phyloP scores from a whole-genome alignment of 2,888 invertebrate genomes.

The Drosophila anceps region DNA sequence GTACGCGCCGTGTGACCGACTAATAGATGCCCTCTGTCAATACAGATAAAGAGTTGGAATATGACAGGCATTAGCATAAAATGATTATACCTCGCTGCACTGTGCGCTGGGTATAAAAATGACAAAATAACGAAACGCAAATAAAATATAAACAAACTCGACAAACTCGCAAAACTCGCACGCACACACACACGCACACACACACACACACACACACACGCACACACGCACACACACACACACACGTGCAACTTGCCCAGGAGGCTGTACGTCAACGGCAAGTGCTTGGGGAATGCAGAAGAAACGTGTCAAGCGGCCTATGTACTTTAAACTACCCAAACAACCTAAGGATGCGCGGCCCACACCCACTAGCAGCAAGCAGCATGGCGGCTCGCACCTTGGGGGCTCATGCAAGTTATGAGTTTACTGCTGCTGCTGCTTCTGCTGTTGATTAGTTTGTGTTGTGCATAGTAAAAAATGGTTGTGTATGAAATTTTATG shows the following conservation, averaged over 20 bases:
- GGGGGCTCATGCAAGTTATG: conserved; percentile 52
- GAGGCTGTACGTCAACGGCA: conserved; percentile 51
- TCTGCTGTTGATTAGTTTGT: conserved; percentile 57
- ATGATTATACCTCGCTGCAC: neutral
- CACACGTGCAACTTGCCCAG: conserved; percentile 39
- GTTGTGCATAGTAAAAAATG: conserved; percentile 51
- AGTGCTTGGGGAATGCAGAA: conserved; percentile 42
- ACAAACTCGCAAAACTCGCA: neutral
- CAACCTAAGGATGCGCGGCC: conserved; percentile 4
- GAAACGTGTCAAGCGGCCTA: conserved; percentile 58
- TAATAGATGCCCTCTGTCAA: neutral
- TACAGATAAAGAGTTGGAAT: neutral
- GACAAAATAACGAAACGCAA: conserved; percentile 42
- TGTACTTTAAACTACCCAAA: conserved; percentile 24
- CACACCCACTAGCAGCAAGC: neutral
- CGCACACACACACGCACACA: too few species aligned
- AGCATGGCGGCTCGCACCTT: conserved; percentile 30
- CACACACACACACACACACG: neutral
- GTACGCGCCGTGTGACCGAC: neutral
- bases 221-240: neutral
- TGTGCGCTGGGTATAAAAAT: conserved; percentile 8
- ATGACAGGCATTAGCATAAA: neutral
- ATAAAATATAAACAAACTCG: conserved; percentile 47
- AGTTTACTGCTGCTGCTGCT: conserved; percentile 29
- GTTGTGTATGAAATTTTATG: conserved; percentile 36